Percentiles rank a stretch among this genome's conserved stretches.
These are phyloP conservation scores for Pagetopsis macropterus DNA, from an alignment of 2,797 vertebrate species.

Conservation along the genomic window DNA sequence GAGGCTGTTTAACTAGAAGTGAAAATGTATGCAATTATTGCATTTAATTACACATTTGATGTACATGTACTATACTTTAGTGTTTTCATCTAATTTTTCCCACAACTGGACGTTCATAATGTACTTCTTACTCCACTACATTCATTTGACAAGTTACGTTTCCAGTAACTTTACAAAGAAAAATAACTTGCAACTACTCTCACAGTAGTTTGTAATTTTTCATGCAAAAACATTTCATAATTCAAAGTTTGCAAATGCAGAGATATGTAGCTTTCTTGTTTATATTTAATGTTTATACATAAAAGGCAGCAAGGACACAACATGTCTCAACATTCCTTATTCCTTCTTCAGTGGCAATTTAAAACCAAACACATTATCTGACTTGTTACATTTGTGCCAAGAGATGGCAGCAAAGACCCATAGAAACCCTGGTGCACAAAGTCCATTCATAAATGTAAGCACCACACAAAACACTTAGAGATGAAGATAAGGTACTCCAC, in stretches of 20 bases:
- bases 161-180: not conserved
- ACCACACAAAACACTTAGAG: not conserved
- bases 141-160: not conserved
- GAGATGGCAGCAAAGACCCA: constrained; percentile 59
- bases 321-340: not conserved
- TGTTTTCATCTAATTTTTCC: not conserved
- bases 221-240: not conserved
- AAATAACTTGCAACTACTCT: not conserved
- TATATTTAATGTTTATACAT: not conserved
- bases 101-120: not conserved
- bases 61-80: not conserved
- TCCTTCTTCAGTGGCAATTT: not conserved
- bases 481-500: not conserved
- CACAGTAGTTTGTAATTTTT: not conserved
- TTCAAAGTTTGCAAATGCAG: not conserved
- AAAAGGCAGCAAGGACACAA: not conserved
- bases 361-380: not conserved
- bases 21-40: too few relatives aligned
- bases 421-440: not conserved
- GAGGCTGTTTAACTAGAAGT: too few relatives aligned
- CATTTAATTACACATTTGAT: too few relatives aligned
- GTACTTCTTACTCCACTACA: not conserved
- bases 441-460: not conserved
- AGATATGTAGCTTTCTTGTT: not conserved
- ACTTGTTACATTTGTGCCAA: constrained; percentile 28